A percentile compares a stretch with the other conserved stretches of the same genome.
These are phyloP conservation scores for Cylloceria caligata DNA, from an alignment of 2,888 invertebrate species.

Conservation along the genomic window DNA sequence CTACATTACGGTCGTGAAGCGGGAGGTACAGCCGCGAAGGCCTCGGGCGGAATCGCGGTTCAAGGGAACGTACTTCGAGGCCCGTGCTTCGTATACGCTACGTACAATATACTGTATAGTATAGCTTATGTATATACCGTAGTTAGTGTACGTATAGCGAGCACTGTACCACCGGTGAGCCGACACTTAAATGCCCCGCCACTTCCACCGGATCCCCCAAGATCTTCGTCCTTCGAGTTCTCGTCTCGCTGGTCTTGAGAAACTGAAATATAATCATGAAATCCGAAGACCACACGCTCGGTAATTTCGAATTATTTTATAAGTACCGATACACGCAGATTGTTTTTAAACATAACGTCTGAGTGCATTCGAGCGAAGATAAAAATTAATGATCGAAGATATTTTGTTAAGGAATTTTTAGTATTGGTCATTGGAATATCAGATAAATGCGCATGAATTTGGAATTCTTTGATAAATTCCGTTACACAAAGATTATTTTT, in stretches of 20 bases:
- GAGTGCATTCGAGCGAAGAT: neutral
- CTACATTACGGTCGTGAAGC: slow-evolving; percentile 64
- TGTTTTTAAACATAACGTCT: neutral
- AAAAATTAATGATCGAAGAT: neutral
- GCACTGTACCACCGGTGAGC: slow-evolving; percentile 29
- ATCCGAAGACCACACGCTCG: slow-evolving; percentile 8
- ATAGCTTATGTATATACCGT: slow-evolving; percentile 28
- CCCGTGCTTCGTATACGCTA: slow-evolving; percentile 56
- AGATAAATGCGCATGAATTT: neutral
- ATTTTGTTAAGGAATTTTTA: neutral
- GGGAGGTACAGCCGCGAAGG: slow-evolving; percentile 51
- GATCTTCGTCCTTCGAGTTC: slow-evolving; percentile 59
- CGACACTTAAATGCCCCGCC: slow-evolving; percentile 57
- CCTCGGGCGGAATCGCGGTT: slow-evolving; percentile 69
- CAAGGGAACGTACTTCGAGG: slow-evolving; percentile 70
- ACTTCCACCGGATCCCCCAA: slow-evolving; percentile 49
- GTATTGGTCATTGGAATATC: neutral
- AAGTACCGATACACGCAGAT: neutral
- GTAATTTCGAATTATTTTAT: neutral
- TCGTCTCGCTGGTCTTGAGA: slow-evolving; percentile 35
- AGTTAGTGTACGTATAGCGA: slow-evolving; percentile 6
- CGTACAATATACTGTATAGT: slow-evolving; percentile 20
- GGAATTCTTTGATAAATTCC: neutral
- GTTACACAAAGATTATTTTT: neutral
- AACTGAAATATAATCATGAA: neutral